These are phyloP conservation scores for Aplodontia rufa DNA, from an alignment of 2,113 vertebrate genomes.

Conservation along the genomic window DNA sequence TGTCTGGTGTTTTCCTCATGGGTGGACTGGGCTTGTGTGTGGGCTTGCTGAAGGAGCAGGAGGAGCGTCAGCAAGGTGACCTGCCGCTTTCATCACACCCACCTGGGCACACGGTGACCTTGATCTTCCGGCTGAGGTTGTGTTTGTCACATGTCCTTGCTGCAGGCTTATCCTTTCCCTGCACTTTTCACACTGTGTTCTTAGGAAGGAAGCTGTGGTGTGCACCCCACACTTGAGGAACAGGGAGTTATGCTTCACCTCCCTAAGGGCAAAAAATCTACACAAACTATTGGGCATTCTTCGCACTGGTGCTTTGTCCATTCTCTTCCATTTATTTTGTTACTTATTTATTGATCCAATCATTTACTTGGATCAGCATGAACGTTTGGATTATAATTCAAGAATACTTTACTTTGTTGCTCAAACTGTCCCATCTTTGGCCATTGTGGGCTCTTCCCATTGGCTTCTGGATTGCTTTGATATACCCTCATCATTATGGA, in stretches of 20 bases:
- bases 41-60: neutral
- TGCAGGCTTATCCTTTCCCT: neutral
- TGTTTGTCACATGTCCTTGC: neutral
- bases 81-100: accelerated
- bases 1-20: neutral
- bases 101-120: neutral
- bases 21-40: neutral
- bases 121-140: neutral
- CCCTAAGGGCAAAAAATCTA: neutral
- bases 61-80: neutral
- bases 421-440: neutral
- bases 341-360: neutral
- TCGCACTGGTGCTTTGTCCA: neutral
- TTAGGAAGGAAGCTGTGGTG: neutral
- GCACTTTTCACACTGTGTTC: neutral
- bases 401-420: neutral
- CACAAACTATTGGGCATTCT: neutral
- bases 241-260: neutral
- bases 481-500: too few species aligned
- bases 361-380: neutral
- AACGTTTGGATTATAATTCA: neutral
- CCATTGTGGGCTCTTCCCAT: neutral
- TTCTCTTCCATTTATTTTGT: neutral
- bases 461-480: neutral
- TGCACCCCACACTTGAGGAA: neutral